Base-by-base conservation (phyloP, 1,140 invertebrate species). In the Drosophila orosa region DNA sequence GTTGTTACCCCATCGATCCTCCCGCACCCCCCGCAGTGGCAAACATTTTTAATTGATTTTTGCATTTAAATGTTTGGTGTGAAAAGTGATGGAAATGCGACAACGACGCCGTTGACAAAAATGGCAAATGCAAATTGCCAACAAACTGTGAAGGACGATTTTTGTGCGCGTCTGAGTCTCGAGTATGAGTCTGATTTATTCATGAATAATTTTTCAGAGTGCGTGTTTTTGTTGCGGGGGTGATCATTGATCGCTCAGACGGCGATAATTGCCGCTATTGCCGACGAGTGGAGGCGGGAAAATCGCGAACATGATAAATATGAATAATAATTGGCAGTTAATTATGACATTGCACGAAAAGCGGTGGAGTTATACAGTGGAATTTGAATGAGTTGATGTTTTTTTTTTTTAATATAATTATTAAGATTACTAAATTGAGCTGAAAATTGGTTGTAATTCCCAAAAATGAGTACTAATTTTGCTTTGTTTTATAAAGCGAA, bases 41-140 rank as follows among this genome's bases (percentile, higher is more conserved):
- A 75, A 75, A 82, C 75, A 87, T 68, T 74, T 86, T 86, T 87
- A 86, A 86, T 86, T 86, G 82, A 87, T 86, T 87, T 86, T 79
- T 25, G 39, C 62, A 74, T 74, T 75, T 72, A 60, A 68, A 81
- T 85, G 82, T 85, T 86, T 85, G 79, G 69, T 82, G 81, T 80
- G 78, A 82, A 87, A 87, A 76, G 29, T 62, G 48, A 68, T 61
- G 72, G 56, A 69, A 59, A 80, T 63, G 56, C 39, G 29, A 58
- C 45, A 40, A 59, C 22, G 22, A 15, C 3, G 22, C 44, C 44
- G 44, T 27, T 47, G 45, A 79, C 60, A 63, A 74, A 69, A 69
- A 76, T 66, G 60, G 56, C 56, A 76, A 76, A 77, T 77, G 66
- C 52, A 69, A 74, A 74, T 81, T 54, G n/a, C 65, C 40, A 69